Percentiles rank a stretch among this genome's conserved stretches.
Evolutionary conservation across 1,140 invertebrate genomes (phyloP).

Genomic region (Rhyzopertha dominica): DNA sequence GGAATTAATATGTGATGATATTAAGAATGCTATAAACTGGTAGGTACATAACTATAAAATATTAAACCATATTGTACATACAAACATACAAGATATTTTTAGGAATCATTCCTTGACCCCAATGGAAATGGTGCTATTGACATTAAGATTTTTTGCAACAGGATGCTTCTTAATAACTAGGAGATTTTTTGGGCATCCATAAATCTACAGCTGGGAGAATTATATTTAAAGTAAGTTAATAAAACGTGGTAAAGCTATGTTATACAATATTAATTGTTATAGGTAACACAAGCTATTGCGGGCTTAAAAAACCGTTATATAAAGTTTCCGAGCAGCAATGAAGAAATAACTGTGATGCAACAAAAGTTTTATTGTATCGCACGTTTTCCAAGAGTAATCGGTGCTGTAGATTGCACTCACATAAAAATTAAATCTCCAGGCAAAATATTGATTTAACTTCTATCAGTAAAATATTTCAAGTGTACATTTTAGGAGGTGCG

Average conservation of each 20-base stretch:
- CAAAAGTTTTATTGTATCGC: slow-evolving; percentile 28
- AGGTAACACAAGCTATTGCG: slow-evolving; percentile 28
- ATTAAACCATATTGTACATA: too few species aligned
- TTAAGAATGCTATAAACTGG: too few species aligned
- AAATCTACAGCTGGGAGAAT: slow-evolving; percentile 18
- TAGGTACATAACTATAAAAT: too few species aligned
- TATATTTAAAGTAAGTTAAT: slow-evolving; percentile 23
- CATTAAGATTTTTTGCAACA: slow-evolving; percentile 14
- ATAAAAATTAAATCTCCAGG: slow-evolving; percentile 23
- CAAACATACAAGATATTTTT: too few species aligned
- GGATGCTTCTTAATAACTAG: slow-evolving; percentile 9
- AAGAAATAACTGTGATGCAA: slow-evolving; percentile 21
- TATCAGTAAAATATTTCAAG: too few species aligned
- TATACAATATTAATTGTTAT: too few species aligned
- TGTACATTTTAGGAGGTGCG: too few species aligned
- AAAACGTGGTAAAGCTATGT: too few species aligned
- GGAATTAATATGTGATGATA: too few species aligned
- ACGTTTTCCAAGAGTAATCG: slow-evolving; percentile 35
- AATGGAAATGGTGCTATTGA: slow-evolving; percentile 7
- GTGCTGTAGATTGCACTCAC: slow-evolving; percentile 39
- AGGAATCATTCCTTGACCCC: too few species aligned
- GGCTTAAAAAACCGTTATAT: slow-evolving; percentile 19
- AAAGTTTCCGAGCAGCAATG: slow-evolving; percentile 27
- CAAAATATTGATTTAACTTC: too few species aligned
- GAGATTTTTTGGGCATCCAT: slow-evolving; percentile 16